phyloP scores from a whole-genome alignment of 1,140 invertebrate genomes.

The Sarcophaga peregrina region DNA sequence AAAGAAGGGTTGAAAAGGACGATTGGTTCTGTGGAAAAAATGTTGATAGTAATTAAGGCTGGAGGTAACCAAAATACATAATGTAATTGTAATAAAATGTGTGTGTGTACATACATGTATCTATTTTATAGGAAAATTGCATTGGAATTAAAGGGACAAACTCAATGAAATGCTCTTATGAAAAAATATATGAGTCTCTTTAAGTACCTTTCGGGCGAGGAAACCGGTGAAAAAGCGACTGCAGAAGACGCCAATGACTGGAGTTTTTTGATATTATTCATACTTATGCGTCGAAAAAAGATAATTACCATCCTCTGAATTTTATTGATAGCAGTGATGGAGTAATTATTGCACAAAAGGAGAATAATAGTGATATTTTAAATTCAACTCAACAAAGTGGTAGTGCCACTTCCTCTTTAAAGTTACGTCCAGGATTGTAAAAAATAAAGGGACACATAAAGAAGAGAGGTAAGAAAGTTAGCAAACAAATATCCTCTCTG shows the following conservation, averaged over 20 bases:
- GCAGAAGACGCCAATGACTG: background rate
- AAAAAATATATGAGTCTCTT: background rate
- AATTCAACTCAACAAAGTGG: no score
- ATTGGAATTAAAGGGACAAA: background rate
- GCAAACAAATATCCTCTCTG: background rate
- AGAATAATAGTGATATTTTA: no score
- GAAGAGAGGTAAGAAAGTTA: no score
- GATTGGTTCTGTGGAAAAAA: background rate
- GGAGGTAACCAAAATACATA: background rate
- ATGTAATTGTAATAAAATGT: background rate
- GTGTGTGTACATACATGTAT: background rate
- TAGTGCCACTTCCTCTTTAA: background rate
- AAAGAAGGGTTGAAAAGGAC: background rate
- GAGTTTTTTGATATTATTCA: background rate
- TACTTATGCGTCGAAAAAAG: background rate
- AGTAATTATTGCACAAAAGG: background rate
- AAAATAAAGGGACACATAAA: no score
- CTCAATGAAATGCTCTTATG: background rate
- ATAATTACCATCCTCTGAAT: background rate
- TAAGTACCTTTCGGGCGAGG: background rate
- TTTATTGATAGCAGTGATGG: background rate
- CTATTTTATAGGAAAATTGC: background rate
- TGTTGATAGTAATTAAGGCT: background rate
- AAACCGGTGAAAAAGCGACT: background rate
- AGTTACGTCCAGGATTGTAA: background rate